Conservation (phyloP, 2,797 vertebrate species). For the Tolypeutes matacus region DNA sequence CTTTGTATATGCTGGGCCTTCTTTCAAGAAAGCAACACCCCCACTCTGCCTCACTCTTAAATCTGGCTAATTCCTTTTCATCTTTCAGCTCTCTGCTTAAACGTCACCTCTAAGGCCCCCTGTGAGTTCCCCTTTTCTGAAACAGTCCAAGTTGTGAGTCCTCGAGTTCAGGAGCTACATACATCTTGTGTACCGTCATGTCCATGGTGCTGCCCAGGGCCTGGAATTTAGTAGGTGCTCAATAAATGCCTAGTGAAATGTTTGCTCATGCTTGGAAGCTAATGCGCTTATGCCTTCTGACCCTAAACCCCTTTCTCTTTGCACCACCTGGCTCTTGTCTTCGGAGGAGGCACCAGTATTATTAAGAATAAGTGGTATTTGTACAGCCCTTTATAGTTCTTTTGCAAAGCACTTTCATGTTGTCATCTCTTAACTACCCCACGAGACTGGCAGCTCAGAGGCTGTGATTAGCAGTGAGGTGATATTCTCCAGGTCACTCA, state of each 20-base stretch:
- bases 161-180: neutral
- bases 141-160: neutral
- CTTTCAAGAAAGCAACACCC: neutral
- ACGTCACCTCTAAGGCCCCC: neutral
- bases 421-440: neutral
- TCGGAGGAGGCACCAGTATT: neutral
- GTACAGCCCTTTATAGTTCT: too few species aligned
- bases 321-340: neutral
- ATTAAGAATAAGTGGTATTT: rapidly evolving
- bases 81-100: neutral
- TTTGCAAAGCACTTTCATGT: rapidly evolving
- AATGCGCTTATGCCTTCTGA: slow-evolving; percentile 67
- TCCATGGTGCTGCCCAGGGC: neutral
- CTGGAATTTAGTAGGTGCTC: neutral
- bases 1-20: neutral
- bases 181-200: rapidly evolving
- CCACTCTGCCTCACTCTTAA: neutral
- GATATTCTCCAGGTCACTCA: neutral
- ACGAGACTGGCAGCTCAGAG: neutral
- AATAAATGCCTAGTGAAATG: slow-evolving; percentile 75
- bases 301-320: neutral
- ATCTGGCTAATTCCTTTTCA: neutral
- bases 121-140: neutral
- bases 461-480: neutral
- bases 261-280: slow-evolving; percentile 83